Evolutionary conservation across 2,888 invertebrate species (phyloP).

Genomic region (Chaitophorus viminalis): DNA sequence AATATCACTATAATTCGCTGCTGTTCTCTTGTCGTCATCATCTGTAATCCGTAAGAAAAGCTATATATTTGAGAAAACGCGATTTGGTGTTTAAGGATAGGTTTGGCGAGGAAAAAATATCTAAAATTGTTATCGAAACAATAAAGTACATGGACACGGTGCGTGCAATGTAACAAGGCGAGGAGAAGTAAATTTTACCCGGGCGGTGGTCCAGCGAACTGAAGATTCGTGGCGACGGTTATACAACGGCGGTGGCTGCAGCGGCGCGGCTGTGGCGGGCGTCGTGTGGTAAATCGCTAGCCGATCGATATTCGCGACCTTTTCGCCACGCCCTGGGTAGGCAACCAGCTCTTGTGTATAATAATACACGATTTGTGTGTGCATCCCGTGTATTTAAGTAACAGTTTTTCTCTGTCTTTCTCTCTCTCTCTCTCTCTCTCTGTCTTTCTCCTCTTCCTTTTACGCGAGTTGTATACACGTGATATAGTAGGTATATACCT

Average conservation of each 20-base stretch:
- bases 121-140: too few relatives aligned
- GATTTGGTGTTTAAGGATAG: background rate
- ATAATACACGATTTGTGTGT: background rate
- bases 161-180: background rate
- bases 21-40: too few relatives aligned
- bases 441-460: background rate
- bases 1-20: background rate
- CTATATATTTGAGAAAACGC: too few relatives aligned
- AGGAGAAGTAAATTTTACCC: background rate
- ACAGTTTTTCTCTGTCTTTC: too few relatives aligned
- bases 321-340: conserved; percentile 56
- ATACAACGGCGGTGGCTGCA: background rate
- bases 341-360: background rate
- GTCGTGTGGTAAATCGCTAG: conserved; percentile 56
- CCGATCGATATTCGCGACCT: conserved; percentile 61
- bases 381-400: background rate
- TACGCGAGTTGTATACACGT: background rate
- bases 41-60: too few relatives aligned
- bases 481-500: too few relatives aligned
- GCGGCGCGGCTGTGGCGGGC: conserved; percentile 9
- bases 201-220: conserved; percentile 2
- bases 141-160: background rate
- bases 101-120: background rate
- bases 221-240: conserved; percentile 44
- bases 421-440: too few relatives aligned